Conservation (phyloP, 1,140 invertebrate species). For the honey bee (Apis mellifera) region DNA sequence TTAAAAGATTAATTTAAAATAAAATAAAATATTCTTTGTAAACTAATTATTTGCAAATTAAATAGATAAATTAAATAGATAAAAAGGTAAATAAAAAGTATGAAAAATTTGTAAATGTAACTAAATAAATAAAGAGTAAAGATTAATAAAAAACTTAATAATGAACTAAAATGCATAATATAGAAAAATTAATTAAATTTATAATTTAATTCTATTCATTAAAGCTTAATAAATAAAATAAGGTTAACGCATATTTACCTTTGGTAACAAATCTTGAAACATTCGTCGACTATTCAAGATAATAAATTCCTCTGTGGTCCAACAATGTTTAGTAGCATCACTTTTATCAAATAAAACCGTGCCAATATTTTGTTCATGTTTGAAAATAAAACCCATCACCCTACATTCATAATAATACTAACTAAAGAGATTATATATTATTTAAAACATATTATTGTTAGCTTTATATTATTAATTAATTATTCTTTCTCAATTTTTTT, state of each 20-base stretch:
- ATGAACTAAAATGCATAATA: no score
- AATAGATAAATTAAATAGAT: neutral
- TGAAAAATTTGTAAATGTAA: neutral
- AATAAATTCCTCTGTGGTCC: conserved; percentile 71
- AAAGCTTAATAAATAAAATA: neutral
- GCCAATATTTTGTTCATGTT: conserved; percentile 65
- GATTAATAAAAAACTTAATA: neutral
- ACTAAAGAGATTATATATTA: neutral
- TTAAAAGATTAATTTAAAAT: no score
- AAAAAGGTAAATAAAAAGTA: neutral
- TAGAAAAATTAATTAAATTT: no score
- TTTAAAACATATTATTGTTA: neutral
- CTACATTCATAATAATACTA: conserved; percentile 4
- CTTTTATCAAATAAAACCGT: conserved; percentile 73
- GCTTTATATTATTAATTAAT: neutral
- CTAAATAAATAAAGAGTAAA: neutral
- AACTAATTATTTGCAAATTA: no score
- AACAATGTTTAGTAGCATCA: conserved; percentile 68
- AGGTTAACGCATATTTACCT: conserved; percentile 56
- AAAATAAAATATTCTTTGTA: no score
- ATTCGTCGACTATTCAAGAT: conserved; percentile 69
- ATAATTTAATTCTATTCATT: neutral
- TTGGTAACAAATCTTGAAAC: conserved; percentile 74
- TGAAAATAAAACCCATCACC: conserved; percentile 52
- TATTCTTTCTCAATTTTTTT: no score